Base-by-base conservation (phyloP, 2,797 vertebrate species). In the Botia kubotai region DNA sequence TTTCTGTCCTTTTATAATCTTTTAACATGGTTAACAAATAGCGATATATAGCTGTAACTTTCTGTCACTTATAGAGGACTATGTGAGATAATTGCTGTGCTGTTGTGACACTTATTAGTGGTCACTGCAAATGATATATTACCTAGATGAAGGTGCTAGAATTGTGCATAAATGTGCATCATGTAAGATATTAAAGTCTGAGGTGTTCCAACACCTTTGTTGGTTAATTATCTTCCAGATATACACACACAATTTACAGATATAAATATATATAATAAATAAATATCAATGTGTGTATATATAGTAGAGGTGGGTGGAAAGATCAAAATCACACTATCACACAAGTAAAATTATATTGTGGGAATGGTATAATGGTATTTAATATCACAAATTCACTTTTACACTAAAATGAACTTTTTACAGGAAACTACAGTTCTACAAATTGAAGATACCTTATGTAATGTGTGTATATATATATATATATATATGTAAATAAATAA, bases 41-140 rank as follows among this genome's bases (percentile, higher is more conserved):
- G 23, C 60, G 21, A 26, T 26, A 26, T 60, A 29, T 62, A 29
- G 14, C 43, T 26, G 16, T 62, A 16, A 29, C 4, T 16, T 62
- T 62, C 12, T 29, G 26, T 14, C 5, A 29, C 33, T 57, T 67
- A 10, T 57, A 55, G 19, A 65, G 60, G 0, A 65, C 11, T 4
- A 11, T 13, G 7, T 8, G 13, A 2, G 23, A 7, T 77, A 19
- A 58, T 26, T 46, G 5, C 21, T 58, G 11, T 14, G 17, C 6
- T 69, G 1, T 77, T 62, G 26, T 69, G 53, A 63, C 60, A 62
- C 21, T 60, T 3, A 23, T 60, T 60, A 23, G 23, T 23, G 57
- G 3, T 57, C 33, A 76, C 11, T 67, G n/a, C 33, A 26, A 17
- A 46, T 57, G 7, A 68, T 46, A 29, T 57, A 46, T 77, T 43